Evolutionary conservation across 2,797 vertebrate genomes (phyloP), one percentile per base, ranked within the genome.

Genomic region (Ptychobarbus kaznakovi): DNA sequence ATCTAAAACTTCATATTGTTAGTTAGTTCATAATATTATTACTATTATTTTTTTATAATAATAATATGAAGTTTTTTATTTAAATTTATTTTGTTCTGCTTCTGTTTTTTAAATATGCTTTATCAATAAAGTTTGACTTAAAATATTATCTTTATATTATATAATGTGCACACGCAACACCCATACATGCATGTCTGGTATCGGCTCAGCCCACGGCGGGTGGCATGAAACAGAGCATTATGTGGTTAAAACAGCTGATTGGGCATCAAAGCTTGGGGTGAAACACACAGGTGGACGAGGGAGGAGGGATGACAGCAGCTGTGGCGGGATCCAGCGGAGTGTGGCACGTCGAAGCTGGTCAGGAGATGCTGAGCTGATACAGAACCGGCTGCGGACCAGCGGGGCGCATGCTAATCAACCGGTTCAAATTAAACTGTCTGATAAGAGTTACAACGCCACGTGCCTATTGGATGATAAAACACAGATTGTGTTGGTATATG

Each of bases 341-440:
- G 66, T 35, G 73, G 80, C 73, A n/a, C 80, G 78, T 12, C 65
- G 28, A 56, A 78, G 68, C 75, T 69, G 61, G 72, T 56, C n/a
- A 22, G 46, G 35, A 78, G 86, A 83, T 86, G 51, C 49, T 63
- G 80, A 73, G 28, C 76, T 40, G 84, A 68, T 84, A 83, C 84
- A 85, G 25, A 79, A 80, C 78, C 9, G 44, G 65, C 46, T 22
- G 22, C n/a, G 22, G 75, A 83, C 53, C 86, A 85, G 85, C 15
- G 35, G 81, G 84, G 82, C 15, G 32, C 74, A 68, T 76, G 65
- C 69, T 89, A 87, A 91, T 88, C 89, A 91, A 85, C 74, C 63
- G 7, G 44, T 25, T 22, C 58, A 84, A 91, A 90, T 91, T 88
- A 90, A 89, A 87, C 18, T 44, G 58, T 75, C 42, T 25, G 90